phyloP scores from a whole-genome alignment of 2,113 vertebrate species.

The Hippoglossus stenolepis region DNA sequence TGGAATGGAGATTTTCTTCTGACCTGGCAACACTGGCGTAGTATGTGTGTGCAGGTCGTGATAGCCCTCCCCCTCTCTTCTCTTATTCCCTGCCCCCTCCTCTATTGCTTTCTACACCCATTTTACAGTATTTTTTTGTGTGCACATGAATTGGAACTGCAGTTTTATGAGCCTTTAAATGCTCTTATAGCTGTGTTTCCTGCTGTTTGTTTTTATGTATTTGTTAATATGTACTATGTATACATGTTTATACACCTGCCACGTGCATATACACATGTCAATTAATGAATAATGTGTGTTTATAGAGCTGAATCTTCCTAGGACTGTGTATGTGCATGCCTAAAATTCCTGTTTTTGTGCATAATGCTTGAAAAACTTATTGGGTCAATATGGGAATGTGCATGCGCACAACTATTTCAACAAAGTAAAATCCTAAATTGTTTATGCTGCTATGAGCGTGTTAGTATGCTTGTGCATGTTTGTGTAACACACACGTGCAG shows the following conservation, averaged over 20 bases:
- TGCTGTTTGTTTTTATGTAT: slow-evolving; percentile 3
- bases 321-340: neutral
- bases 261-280: neutral
- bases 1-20: no score
- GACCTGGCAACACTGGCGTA: neutral
- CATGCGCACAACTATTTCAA: neutral
- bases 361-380: neutral
- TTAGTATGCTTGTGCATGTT: slow-evolving; percentile 13
- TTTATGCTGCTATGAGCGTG: neutral
- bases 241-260: neutral
- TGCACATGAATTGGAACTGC: neutral
- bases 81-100: no score
- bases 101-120: no score
- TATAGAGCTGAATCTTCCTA: neutral
- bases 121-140: neutral
- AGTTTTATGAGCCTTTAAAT: slow-evolving; percentile 17
- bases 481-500: slow-evolving; percentile 43
- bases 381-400: neutral
- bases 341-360: neutral
- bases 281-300: neutral
- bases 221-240: neutral
- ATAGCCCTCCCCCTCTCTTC: no score
- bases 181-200: neutral
- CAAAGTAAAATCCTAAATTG: neutral
- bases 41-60: neutral